These are phyloP conservation scores for Cyaniris semiargus DNA, from an alignment of 2,888 invertebrate species.

Conservation along the genomic window DNA sequence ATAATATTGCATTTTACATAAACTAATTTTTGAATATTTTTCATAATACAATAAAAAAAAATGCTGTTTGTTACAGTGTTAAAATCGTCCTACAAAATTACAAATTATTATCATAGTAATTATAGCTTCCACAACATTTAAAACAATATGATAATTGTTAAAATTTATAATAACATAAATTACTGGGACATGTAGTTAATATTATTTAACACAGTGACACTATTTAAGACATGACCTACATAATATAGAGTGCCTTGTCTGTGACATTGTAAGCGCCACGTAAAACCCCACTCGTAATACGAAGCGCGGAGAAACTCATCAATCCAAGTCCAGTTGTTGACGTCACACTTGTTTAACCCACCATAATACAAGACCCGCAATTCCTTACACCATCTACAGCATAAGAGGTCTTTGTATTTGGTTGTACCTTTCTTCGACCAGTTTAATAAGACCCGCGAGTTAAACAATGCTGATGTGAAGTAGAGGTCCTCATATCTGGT, in stretches of 20 bases:
- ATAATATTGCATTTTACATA: too few species aligned
- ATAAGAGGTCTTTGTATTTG: not conserved
- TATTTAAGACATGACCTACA: not conserved
- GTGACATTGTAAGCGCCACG: not conserved
- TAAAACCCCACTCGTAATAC: slow-evolving; percentile 24
- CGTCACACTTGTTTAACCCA: not conserved
- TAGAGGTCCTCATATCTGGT: not conserved
- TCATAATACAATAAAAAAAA: too few species aligned
- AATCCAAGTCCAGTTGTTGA: slow-evolving; percentile 6
- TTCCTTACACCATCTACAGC: not conserved
- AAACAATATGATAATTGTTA: too few species aligned
- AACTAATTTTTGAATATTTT: too few species aligned
- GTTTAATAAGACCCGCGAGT: not conserved
- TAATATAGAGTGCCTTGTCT: not conserved
- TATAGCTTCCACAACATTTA: too few species aligned
- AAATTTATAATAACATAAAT: too few species aligned
- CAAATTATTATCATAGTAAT: too few species aligned
- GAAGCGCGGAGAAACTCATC: slow-evolving; percentile 9
- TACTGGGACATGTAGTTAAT: too few species aligned
- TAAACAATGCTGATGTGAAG: too few species aligned
- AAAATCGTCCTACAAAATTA: too few species aligned
- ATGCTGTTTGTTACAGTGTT: too few species aligned
- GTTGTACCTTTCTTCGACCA: not conserved
- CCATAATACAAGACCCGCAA: not conserved
- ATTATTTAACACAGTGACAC: not conserved